Evolutionary conservation across 2,113 vertebrate species (phyloP), one percentile per base, ranked within the genome.

Genomic region (Tautogolabrus adspersus): DNA sequence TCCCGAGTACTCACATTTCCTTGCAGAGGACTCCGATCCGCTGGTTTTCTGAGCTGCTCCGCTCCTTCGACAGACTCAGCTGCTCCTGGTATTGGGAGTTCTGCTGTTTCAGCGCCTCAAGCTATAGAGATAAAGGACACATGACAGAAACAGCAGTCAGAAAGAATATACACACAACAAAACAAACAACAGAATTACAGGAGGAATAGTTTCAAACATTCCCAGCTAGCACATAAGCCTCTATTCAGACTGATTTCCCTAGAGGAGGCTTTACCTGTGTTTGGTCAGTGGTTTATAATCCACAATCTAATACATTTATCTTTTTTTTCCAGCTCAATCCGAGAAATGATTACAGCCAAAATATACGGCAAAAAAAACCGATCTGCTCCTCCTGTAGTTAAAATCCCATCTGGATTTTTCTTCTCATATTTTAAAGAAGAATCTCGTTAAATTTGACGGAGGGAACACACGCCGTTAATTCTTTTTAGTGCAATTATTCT

Each of bases 81-180:
- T 98, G 96, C 64, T 97, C 96, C 87, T 96, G 90, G 5, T 94
- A 96, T 85, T 94, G 96, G 86, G 94, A 89, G 90, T 96, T 96
- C 92, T 97, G 96, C 89, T 96, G 95, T 75, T 96, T 96, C 83
- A 98, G 92, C 81, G 92, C 86, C 62, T 97, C 96, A 74, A 98
- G 88, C 97, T 99, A 94, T 0, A 77, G 82, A 46, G 8, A 9
- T 11, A 52, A 4, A 78, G 19, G 22, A 64, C 2, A 42, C 38
- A 74, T 38, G 46, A 37, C 16, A 18, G 47, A 4, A 49, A 49
- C 40, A 11, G 11, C 15, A 84, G 1, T 44, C 77, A 67, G 75
- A 71, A 88, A 55, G 42, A 46, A 57, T 8, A 56, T 11, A 0
- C 2, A 23, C 1, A 62, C 10, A 10, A 2, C 37, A 60, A 10